A percentile compares a stretch with the other conserved stretches of the same genome.
Evolutionary conservation across 1,140 invertebrate species (phyloP).

Genomic region (Euura lappo): DNA sequence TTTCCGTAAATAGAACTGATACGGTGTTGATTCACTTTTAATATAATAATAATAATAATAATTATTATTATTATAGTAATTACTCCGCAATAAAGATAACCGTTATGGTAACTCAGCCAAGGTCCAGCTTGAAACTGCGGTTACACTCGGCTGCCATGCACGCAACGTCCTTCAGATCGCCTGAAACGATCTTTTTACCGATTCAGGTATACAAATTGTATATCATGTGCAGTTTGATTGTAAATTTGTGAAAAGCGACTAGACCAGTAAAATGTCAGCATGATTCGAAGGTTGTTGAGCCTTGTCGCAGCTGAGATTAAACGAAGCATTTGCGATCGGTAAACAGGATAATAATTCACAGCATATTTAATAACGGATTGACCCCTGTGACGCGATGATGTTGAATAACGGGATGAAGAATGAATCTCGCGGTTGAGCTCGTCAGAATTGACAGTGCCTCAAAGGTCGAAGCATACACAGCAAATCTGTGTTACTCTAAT

Average conservation of each 20-base stretch:
- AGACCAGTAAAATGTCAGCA: too few species aligned
- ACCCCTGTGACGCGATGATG: background rate
- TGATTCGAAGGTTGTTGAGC: too few species aligned
- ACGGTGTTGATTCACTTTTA: too few species aligned
- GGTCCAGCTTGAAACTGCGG: conserved; percentile 4
- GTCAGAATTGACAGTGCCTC: background rate
- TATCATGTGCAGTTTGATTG: too few species aligned
- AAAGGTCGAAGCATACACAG: background rate
- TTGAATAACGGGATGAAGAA: background rate
- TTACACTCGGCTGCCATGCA: background rate
- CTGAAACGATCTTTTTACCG: too few species aligned
- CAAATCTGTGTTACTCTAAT: background rate
- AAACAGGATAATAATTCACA: too few species aligned
- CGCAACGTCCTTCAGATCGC: background rate
- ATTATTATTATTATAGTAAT: too few species aligned
- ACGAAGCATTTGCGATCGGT: too few species aligned
- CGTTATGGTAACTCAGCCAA: conserved; percentile 14
- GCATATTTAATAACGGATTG: background rate
- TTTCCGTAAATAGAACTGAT: too few species aligned
- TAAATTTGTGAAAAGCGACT: too few species aligned
- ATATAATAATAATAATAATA: background rate
- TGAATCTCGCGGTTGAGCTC: background rate
- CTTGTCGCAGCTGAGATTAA: too few species aligned
- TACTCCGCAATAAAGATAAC: background rate
- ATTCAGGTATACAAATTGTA: too few species aligned